Evolutionary conservation across 2,113 vertebrate species (phyloP).

Genomic region (Grallaria varia): DNA sequence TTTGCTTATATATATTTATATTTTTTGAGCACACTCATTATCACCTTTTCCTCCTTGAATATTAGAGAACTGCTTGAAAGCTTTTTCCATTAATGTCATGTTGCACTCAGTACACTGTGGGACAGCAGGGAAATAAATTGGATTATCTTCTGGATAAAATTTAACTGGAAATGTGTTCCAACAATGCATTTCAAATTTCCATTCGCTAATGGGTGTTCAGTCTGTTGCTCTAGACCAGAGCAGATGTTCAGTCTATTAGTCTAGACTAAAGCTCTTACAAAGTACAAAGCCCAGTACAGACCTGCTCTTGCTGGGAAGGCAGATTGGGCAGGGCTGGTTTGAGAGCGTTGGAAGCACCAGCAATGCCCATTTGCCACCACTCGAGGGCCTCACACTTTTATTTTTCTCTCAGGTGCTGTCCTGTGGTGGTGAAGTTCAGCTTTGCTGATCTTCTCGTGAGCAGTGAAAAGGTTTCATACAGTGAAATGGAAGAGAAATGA

Average conservation of each 20-base stretch:
- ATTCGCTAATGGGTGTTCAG: accelerated
- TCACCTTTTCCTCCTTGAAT: neutral
- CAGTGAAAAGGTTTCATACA: neutral
- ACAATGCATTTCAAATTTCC: neutral
- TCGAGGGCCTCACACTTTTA: slow-evolving; percentile 52
- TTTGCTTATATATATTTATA: neutral
- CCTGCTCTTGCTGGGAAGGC: neutral
- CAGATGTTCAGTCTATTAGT: neutral
- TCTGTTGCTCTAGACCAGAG: neutral
- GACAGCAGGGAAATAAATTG: neutral
- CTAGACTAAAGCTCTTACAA: neutral
- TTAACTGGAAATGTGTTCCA: neutral
- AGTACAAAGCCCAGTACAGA: neutral
- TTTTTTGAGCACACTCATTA: neutral
- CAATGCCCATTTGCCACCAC: slow-evolving; percentile 26
- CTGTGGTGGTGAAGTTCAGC: neutral
- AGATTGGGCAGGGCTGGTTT: neutral
- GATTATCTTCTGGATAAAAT: neutral
- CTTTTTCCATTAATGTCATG: neutral
- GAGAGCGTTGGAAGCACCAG: neutral
- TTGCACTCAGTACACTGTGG: neutral
- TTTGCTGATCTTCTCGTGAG: neutral
- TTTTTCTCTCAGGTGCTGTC: slow-evolving; percentile 1
- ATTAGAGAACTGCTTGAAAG: neutral
- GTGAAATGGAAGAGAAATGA: neutral